Base-by-base conservation (phyloP, 1,140 invertebrate species). In the Leptinotarsa texana region DNA sequence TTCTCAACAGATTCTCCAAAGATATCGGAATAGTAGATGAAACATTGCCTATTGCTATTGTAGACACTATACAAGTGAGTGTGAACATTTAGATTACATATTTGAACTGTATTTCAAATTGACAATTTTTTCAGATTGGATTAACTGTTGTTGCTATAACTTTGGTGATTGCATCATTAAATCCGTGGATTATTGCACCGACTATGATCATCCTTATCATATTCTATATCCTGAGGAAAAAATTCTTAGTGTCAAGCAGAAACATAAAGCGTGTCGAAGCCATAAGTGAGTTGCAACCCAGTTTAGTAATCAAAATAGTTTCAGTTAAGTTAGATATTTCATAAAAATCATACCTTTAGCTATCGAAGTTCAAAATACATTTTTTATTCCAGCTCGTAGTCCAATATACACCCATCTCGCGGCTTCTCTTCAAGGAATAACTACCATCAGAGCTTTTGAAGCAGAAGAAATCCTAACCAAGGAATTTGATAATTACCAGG, bases 331-430 rank as follows among this genome's bases (percentile, higher is more conserved):
- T 66, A 66, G 1, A 15, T 11, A 27, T 22, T 4, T 1, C 8
- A 6, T 22, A 0, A 13, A 5, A 18, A n/a, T 65, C 13, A 8
- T 18, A 18, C 13, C 15, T 18, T 65, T 15, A 2, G 21, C 21
- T 15, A 65, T 13, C 27, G 17, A 18, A 65, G 18, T 62, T 62
- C 33, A 42, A 42, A 15, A n/a, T 6, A 62, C 17, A 62, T 62
- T n/a, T 33, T 62, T 24, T 63, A 77, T 84, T 86, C 24, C 77
- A 92, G 91, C 89, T 18, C 90, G 91, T 67, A 93, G 91, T 85
- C 95, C 95, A 0, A 89, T 97, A 0, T 95, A 95, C 81, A 93
- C 93, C 0, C 94, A 96, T 77, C 88, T 96, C 47, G 92, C 91
- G 27, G 89, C 94, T 0, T 92, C 93, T 0, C 80, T 96, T 2